Conservation (phyloP, 2,797 vertebrate species). For the Anomalospiza imberbis region DNA sequence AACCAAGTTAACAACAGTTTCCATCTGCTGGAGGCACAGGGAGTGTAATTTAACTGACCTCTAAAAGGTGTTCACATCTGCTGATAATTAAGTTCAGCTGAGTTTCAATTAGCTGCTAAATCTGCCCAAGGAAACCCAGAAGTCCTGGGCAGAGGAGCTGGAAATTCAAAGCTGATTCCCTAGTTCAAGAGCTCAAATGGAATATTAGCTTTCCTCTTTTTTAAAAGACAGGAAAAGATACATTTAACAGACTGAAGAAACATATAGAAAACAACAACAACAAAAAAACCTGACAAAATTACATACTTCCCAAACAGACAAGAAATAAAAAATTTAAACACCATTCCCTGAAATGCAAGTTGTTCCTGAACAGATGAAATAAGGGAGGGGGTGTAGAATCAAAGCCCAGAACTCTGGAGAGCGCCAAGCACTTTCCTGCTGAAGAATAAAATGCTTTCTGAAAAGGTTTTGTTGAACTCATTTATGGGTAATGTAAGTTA, state of each 20-base stretch:
- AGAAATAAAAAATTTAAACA: background rate
- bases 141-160: background rate
- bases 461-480: conserved; percentile 9
- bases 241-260: background rate
- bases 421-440: background rate
- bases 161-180: background rate
- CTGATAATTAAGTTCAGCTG: background rate
- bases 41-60: background rate
- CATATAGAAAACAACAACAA: background rate
- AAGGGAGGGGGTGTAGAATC: background rate
- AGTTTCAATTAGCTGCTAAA: background rate
- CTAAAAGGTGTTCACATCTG: background rate
- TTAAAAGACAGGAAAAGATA: background rate
- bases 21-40: background rate
- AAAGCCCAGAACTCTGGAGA: background rate
- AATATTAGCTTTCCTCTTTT: background rate
- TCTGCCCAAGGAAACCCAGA: background rate
- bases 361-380: background rate
- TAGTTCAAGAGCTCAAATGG: background rate
- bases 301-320: background rate
- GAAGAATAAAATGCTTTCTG: background rate
- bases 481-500: background rate
- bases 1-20: background rate
- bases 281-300: background rate
- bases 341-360: background rate